phyloP scores from a whole-genome alignment of 2,888 invertebrate species.

The Cyclophora albipunctata region DNA sequence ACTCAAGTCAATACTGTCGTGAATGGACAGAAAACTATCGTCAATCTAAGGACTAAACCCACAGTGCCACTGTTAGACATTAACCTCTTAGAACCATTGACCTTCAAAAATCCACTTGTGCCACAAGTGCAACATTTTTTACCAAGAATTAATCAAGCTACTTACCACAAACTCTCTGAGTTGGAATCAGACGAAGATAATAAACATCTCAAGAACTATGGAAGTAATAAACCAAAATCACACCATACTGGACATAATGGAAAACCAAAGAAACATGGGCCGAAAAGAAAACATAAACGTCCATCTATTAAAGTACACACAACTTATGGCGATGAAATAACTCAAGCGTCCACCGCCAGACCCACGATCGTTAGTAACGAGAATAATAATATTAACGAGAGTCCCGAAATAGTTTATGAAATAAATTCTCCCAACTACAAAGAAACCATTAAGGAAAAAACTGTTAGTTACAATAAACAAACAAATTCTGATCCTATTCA shows the following conservation, averaged over 20 bases:
- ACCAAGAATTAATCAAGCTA: slow-evolving; percentile 52
- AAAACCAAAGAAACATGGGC: slow-evolving; percentile 31
- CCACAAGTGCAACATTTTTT: slow-evolving; percentile 68
- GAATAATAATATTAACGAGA: slow-evolving; percentile 35
- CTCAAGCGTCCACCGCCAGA: slow-evolving; percentile 25
- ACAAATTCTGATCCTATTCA: slow-evolving; percentile 49
- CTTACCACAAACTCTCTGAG: slow-evolving; percentile 45
- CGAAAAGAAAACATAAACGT: slow-evolving; percentile 42
- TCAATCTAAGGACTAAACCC: slow-evolving; percentile 52
- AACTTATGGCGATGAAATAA: slow-evolving; percentile 30
- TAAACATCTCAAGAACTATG: slow-evolving; percentile 44
- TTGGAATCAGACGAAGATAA: slow-evolving; percentile 32
- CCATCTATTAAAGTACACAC: slow-evolving; percentile 30
- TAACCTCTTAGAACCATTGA: slow-evolving; percentile 58
- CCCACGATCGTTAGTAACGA: slow-evolving; percentile 29
- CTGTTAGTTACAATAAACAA: slow-evolving; percentile 55
- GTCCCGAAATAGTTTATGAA: slow-evolving; percentile 54
- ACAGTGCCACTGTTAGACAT: slow-evolving; percentile 54
- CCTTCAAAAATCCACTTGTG: slow-evolving; percentile 62
- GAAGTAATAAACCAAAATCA: slow-evolving; percentile 42
- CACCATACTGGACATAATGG: slow-evolving; percentile 40
- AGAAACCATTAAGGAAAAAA: slow-evolving; percentile 56
- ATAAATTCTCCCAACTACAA: slow-evolving; percentile 57
- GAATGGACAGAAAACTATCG: slow-evolving; percentile 51
- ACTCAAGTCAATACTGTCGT: slow-evolving; percentile 42